Evolutionary conservation across 1,140 invertebrate genomes (phyloP), one percentile per base, ranked within the genome.

Genomic region (Potamilus streckersoni): DNA sequence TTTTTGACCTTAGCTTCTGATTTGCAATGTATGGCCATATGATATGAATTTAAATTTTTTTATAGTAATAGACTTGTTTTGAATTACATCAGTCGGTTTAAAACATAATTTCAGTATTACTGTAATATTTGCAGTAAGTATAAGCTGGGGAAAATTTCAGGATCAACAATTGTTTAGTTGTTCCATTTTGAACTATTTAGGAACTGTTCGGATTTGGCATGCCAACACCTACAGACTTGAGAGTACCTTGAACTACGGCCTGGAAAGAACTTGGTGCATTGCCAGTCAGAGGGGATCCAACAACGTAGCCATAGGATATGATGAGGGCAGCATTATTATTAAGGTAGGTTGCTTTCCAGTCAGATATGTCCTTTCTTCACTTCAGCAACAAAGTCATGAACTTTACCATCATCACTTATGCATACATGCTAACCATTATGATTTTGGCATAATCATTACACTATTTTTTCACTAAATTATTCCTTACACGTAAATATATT

Each of bases 191-290:
- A 67, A 6, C 68, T 55, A 64, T 75, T 14, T 75, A 91, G 90
- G 96, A 55, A 97, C 96, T 58, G 96, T 99, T 1, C 91, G 96
- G 76, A 94, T 99, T 31, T 99, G 98, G 98, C 98, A 99, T 89
- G 96, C 97, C 0, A 98, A 98, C 82, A 99, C 98, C 0, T 98
- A 99, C 83, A 80, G 91, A 62, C 90, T 99, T 27, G 98, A 99
- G 90, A 97, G 95, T 16, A 98, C 97, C 0, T 91, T 99, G 1
- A 99, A 99, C 90, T 99, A 99, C 91, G 98, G 98, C 0, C 94
- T 99, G 82, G 98, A 99, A 87, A 91, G 98, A 79, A 97, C 99
- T 0, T 99, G 98, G 98, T 95, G 97, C 0, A 98, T 99, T 83
- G 93, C 94, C n/a, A 96, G 96, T 81, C 93, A 97, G 91, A 95